These are phyloP conservation scores for Parazoanthus atlanticus DNA, from an alignment of 92 coral and sea anemone species.

Conservation along the genomic window DNA sequence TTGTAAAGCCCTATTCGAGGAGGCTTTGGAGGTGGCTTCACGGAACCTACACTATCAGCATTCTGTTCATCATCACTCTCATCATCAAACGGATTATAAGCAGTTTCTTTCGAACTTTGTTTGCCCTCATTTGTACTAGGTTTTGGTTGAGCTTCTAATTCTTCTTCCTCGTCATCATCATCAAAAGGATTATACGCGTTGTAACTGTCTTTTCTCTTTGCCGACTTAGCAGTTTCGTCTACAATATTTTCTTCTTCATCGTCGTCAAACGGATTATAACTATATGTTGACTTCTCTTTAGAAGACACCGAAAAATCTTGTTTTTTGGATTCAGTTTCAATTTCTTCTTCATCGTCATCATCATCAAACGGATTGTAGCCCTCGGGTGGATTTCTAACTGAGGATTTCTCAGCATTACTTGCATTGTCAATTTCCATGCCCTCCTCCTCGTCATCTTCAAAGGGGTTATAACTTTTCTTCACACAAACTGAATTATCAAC, in stretches of 20 bases:
- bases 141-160: background rate
- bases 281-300: conserved; percentile 40
- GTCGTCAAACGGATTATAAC: conserved; percentile 92
- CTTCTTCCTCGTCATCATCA: conserved; percentile 42
- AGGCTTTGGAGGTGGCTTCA: conserved; percentile 61
- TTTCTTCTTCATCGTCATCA: conserved; percentile 38
- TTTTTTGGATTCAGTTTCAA: conserved; percentile 18
- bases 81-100: conserved; percentile 14
- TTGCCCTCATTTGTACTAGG: conserved; percentile 15
- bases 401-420: conserved; percentile 38
- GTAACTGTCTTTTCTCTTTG: conserved; percentile 34
- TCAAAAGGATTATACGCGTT: conserved; percentile 82
- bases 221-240: conserved; percentile 24
- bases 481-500: background rate
- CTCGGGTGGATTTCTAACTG: conserved; percentile 29
- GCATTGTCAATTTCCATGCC: conserved; percentile 35
- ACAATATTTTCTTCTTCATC: conserved; percentile 60
- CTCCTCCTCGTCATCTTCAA: conserved; percentile 51
- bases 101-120: conserved; percentile 23
- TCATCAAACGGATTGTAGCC: conserved; percentile 80
- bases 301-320: conserved; percentile 10
- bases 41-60: background rate
- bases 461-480: conserved; percentile 71
- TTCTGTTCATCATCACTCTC: conserved; percentile 14
- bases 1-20: conserved; percentile 50